Conservation (phyloP, 2,797 vertebrate genomes). For the Crocidura indochinensis region DNA sequence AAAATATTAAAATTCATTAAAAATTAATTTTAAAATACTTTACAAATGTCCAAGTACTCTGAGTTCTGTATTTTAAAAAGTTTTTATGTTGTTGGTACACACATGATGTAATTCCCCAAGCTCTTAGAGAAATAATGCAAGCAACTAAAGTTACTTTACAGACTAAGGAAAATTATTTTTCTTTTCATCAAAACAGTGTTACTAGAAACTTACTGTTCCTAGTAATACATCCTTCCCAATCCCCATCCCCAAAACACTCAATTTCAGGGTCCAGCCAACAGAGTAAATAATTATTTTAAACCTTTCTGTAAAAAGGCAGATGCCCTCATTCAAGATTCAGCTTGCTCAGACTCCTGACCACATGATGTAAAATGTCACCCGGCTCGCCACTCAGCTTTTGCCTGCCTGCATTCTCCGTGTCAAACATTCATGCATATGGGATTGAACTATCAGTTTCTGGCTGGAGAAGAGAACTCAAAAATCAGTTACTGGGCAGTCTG, state of each 20-base stretch:
- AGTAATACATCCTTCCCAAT: background rate
- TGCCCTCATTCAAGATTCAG: conserved; percentile 7
- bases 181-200: conserved; percentile 4
- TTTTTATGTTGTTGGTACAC: conserved; percentile 77
- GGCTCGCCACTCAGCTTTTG: background rate
- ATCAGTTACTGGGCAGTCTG: conserved; percentile 35
- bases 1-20: conserved; percentile 91
- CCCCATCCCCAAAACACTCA: background rate
- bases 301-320: background rate
- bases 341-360: background rate
- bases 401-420: background rate
- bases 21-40: conserved; percentile 90
- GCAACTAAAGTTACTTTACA: conserved; percentile 49
- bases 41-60: conserved; percentile 83
- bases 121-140: conserved; percentile 20
- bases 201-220: background rate
- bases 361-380: conserved; percentile 30
- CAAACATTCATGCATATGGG: background rate
- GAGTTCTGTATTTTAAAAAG: conserved; percentile 77
- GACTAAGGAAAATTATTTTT: conserved; percentile 37
- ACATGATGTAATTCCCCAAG: conserved; percentile 69
- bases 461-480: conserved; percentile 60
- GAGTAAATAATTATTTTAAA: background rate
- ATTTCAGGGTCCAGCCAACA: background rate
- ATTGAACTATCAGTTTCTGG: conserved; percentile 62